Conservation (phyloP, 2,888 invertebrate species). For the Gari tellinella region DNA sequence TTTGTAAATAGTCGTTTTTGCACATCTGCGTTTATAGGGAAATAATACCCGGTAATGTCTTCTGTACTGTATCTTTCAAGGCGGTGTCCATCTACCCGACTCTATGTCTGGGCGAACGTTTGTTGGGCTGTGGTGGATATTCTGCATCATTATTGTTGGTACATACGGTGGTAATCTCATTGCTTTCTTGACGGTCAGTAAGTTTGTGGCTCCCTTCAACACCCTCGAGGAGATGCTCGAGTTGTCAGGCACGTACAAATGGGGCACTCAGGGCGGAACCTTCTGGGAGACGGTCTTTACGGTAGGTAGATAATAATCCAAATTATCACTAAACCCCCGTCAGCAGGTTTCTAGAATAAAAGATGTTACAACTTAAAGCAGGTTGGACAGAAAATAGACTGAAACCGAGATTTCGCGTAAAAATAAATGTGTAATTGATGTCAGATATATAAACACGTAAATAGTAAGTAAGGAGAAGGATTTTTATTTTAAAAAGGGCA, state of each 20-base stretch:
- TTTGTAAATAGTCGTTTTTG: not conserved
- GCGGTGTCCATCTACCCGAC: slow-evolving; percentile 56
- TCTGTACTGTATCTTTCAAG: slow-evolving; percentile 7
- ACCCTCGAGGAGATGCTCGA: slow-evolving; percentile 64
- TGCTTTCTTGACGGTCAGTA: slow-evolving; percentile 76
- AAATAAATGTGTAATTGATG: no score
- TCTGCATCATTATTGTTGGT: slow-evolving; percentile 72
- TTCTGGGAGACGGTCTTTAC: slow-evolving; percentile 48
- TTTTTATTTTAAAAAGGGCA: no score
- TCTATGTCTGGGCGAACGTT: slow-evolving; percentile 67
- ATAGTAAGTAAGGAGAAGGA: no score
- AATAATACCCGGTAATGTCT: not conserved
- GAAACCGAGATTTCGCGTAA: no score
- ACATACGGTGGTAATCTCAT: slow-evolving; percentile 79
- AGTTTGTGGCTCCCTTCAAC: slow-evolving; percentile 69
- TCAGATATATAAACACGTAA: no score
- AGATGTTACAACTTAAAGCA: no score
- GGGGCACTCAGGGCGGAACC: slow-evolving; percentile 66
- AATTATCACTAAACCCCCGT: no score
- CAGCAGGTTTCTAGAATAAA: no score
- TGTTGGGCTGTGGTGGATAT: slow-evolving; percentile 70
- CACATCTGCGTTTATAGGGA: not conserved
- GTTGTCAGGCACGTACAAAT: slow-evolving; percentile 59
- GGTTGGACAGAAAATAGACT: no score
- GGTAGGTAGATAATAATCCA: no score